A percentile compares a stretch with the other conserved stretches of the same genome.
phyloP scores from a whole-genome alignment of 2,113 vertebrate species.

The Symphodus melops region DNA sequence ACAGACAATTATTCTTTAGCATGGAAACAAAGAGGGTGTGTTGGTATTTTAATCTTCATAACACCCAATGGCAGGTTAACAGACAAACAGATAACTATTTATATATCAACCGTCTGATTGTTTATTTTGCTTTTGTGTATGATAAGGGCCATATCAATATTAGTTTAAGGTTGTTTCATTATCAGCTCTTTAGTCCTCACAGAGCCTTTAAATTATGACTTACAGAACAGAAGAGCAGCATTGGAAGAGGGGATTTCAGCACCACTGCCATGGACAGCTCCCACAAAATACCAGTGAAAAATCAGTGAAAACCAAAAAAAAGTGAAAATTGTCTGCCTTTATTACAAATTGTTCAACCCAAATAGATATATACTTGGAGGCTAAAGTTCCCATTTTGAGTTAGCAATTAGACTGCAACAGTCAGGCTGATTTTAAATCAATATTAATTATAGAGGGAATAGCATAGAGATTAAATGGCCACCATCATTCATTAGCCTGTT shows the following conservation, averaged over 20 bases:
- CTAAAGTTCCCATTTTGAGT: background rate
- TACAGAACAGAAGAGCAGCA: background rate
- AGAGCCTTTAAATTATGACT: background rate
- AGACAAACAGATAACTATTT: too few relatives aligned
- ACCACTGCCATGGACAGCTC: constrained; percentile 71
- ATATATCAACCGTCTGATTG: too few relatives aligned
- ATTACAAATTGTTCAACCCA: background rate
- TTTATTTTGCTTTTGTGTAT: too few relatives aligned
- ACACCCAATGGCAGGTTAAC: too few relatives aligned
- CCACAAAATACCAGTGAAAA: constrained; percentile 6
- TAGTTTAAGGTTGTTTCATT: too few relatives aligned
- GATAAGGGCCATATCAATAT: too few relatives aligned
- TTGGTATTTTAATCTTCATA: too few relatives aligned
- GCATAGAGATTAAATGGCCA: constrained; percentile 54
- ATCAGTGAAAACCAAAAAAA: background rate
- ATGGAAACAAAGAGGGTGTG: too few relatives aligned
- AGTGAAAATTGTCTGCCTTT: background rate
- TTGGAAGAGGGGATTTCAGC: constrained; percentile 41
- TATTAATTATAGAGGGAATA: constrained; percentile 59
- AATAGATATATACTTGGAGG: background rate
- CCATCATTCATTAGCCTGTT: constrained; percentile 58
- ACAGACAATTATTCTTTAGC: too few relatives aligned
- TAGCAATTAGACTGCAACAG: constrained; percentile 49
- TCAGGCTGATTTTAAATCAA: constrained; percentile 57
- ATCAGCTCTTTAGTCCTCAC: background rate